Conservation (phyloP, 2,797 vertebrate species). For the Florisuga fusca region DNA sequence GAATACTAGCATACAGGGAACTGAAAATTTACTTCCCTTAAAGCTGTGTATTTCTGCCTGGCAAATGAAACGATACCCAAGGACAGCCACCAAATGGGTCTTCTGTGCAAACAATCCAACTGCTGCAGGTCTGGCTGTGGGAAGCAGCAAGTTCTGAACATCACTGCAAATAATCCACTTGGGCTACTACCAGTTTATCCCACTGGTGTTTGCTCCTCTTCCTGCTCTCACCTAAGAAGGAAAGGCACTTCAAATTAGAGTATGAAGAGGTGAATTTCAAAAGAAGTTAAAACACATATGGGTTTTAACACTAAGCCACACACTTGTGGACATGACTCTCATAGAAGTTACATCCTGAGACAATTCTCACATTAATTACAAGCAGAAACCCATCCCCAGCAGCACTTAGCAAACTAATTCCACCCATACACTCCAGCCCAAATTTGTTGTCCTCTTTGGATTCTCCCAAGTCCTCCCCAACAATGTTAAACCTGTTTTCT, state of each 20-base stretch:
- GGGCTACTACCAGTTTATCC: not conserved
- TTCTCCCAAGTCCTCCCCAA: not conserved
- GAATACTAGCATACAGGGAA: not conserved
- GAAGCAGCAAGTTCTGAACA: not conserved
- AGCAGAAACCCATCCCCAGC: not conserved
- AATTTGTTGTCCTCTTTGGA: not conserved
- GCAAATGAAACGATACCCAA: not conserved
- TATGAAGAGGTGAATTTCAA: not conserved
- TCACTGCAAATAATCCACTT: not conserved
- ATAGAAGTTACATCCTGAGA: not conserved
- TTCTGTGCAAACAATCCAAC: not conserved
- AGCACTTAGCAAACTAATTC: not conserved
- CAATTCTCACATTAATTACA: not conserved
- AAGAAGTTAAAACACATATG: too few species aligned
- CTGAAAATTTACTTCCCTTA: not conserved
- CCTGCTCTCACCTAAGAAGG: not conserved
- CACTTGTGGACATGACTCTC: not conserved
- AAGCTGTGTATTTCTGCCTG: not conserved
- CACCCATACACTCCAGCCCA: rapidly evolving
- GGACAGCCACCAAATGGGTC: not conserved
- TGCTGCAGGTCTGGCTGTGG: not conserved
- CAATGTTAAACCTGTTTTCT: not conserved
- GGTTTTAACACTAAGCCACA: not conserved
- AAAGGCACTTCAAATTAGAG: not conserved
- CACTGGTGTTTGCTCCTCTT: not conserved